Percentiles rank a stretch among this genome's conserved stretches.
Conservation (phyloP, 2,797 vertebrate genomes). For the Scleropages formosus region DNA sequence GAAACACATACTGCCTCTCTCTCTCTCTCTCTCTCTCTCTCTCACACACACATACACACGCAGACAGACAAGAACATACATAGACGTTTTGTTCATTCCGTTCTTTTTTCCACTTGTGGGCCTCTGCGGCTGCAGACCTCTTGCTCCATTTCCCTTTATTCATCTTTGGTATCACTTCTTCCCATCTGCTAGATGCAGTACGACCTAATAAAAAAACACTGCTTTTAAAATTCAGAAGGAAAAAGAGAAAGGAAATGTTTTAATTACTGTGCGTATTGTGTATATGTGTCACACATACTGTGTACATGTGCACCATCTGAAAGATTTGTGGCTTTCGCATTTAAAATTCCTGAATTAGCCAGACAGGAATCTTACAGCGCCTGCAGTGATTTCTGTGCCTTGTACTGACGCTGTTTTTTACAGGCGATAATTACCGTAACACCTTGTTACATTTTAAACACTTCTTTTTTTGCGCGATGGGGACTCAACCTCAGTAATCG, state of each 20-base stretch:
- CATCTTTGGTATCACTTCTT: constrained; percentile 24
- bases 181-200: constrained; percentile 27
- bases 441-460: constrained; percentile 42
- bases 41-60: no score
- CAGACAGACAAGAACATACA: neutral
- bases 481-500: constrained; percentile 51
- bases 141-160: constrained; percentile 9
- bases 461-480: neutral
- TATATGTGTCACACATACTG: constrained; percentile 37
- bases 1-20: neutral
- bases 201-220: constrained; percentile 23
- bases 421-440: constrained; percentile 61
- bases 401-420: constrained; percentile 35
- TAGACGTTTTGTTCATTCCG: neutral
- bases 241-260: constrained; percentile 29
- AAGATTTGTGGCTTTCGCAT: constrained; percentile 53
- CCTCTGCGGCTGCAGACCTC: neutral
- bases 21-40: neutral
- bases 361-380: constrained; percentile 47
- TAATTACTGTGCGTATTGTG: constrained; percentile 59
- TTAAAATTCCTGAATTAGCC: constrained; percentile 58
- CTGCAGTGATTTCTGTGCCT: constrained; percentile 46
- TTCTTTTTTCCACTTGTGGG: neutral
- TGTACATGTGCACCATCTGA: constrained; percentile 61
- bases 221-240: constrained; percentile 28